phyloP scores from a whole-genome alignment of 2,113 vertebrate genomes.

The Aspidoscelis tigris region DNA sequence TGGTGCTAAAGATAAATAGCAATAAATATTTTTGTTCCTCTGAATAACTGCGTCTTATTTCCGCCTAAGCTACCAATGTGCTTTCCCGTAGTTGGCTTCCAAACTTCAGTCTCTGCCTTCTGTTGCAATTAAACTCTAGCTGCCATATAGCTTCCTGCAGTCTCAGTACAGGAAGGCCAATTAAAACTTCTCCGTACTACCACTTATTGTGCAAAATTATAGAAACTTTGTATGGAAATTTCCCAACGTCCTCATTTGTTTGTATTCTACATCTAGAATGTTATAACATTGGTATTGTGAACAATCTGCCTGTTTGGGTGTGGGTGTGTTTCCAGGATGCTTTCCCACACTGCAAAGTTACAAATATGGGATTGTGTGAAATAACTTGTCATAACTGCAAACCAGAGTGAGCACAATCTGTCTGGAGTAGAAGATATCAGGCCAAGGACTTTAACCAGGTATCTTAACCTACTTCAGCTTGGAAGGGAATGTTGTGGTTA shows the following conservation, averaged over 20 bases:
- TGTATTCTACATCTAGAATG: too few relatives aligned
- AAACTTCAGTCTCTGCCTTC: neutral
- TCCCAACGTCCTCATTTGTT: too few relatives aligned
- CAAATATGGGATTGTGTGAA: too few relatives aligned
- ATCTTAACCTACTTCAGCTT: neutral
- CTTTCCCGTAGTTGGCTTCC: neutral
- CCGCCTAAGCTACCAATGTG: neutral
- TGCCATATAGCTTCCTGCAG: neutral
- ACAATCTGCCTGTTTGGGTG: too few relatives aligned
- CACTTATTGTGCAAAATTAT: too few relatives aligned
- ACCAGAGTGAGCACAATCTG: too few relatives aligned
- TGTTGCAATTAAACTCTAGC: neutral
- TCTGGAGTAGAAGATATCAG: neutral
- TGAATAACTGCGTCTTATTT: neutral
- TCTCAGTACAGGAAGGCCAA: neutral
- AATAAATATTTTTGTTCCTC: neutral
- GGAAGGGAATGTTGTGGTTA: slow-evolving; percentile 6
- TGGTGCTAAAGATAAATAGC: neutral
- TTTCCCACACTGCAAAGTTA: too few relatives aligned
- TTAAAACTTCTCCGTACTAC: neutral
- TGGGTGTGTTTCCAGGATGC: too few relatives aligned
- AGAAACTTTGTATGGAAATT: too few relatives aligned
- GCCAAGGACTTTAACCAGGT: neutral
- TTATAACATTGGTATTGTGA: too few relatives aligned
- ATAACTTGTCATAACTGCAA: too few relatives aligned